Evolutionary conservation across 2,797 vertebrate genomes (phyloP), one percentile per base, ranked within the genome.

Genomic region (Sebastes miniatus): DNA sequence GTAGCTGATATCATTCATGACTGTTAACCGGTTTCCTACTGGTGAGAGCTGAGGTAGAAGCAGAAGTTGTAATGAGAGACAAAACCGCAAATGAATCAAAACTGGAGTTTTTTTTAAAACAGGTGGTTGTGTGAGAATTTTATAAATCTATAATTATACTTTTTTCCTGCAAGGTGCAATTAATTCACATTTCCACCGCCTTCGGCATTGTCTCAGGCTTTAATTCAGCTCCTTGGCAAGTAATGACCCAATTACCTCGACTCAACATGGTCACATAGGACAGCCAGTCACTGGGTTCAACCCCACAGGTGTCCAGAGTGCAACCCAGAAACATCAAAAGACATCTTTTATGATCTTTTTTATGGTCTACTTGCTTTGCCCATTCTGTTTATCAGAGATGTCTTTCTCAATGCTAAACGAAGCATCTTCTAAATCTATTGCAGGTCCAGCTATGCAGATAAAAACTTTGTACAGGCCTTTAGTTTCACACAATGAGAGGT

Each of bases 221-320:
- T 77, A 76, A 85, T 80, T 84, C 70, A 73, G 71, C 61, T 69
- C 66, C 77, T 80, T 88, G 84, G 79, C 61, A 76, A 76, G 76
- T 71, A 86, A 80, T 87, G 87, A 91, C 83, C 89, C 84, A 86
- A 83, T 90, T 91, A 89, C 64, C 66, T 82, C 83, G 25, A 24
- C 61, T 84, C 62, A 79, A 76, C 77, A 77, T 66, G 79, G 73
- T 77, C 70, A 76, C 66, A 76, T 80, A 50, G 74, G 81, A 85
- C 76, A 84, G 85, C 84, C 81, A 86, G 88, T 88, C 89, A 88
- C 54, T 25, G 82, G 70, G 90, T 92, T 92, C 87, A 87, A 79
- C 87, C 87, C 92, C 85, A 89, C 92, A 93, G 91, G 92, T 93
- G 92, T 93, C 92, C 91, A 77, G 81, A 72, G 85, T 75, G 75